phyloP scores from a whole-genome alignment of 2,888 invertebrate species.

The Petrophora chlorosata region DNA sequence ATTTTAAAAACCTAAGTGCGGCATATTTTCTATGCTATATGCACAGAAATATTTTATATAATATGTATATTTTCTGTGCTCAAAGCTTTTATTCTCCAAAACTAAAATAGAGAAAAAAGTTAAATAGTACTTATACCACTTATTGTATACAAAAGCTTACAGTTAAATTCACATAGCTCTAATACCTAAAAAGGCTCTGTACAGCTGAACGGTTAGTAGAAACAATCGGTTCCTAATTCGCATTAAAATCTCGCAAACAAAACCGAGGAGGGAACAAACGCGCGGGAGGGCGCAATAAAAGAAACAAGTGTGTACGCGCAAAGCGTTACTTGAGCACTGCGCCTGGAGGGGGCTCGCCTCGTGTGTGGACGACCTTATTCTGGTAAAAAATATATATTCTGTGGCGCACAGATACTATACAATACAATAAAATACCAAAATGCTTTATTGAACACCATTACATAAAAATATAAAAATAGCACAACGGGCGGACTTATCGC shows the following conservation, averaged over 20 bases:
- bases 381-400: neutral
- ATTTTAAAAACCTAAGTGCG: no score
- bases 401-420: neutral
- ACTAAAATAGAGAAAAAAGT: no score
- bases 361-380: conserved; percentile 27
- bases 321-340: conserved; percentile 31
- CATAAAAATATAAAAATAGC: no score
- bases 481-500: no score
- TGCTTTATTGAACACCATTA: no score
- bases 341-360: conserved; percentile 15
- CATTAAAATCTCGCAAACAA: conserved; percentile 35
- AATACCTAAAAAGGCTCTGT: conserved; percentile 11
- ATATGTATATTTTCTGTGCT: no score
- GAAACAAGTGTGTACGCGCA: conserved; percentile 27
- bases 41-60: no score
- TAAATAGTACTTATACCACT: no score
- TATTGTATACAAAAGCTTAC: no score
- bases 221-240: conserved; percentile 35
- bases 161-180: neutral
- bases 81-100: no score
- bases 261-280: conserved; percentile 22
- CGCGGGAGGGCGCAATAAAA: conserved; percentile 22
- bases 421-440: neutral
- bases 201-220: conserved; percentile 24
- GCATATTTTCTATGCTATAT: no score